These are phyloP conservation scores for Rhopilema esculentum DNA, from an alignment of 30 jellyfish, hydroid and myxozoan species.

Conservation along the genomic window DNA sequence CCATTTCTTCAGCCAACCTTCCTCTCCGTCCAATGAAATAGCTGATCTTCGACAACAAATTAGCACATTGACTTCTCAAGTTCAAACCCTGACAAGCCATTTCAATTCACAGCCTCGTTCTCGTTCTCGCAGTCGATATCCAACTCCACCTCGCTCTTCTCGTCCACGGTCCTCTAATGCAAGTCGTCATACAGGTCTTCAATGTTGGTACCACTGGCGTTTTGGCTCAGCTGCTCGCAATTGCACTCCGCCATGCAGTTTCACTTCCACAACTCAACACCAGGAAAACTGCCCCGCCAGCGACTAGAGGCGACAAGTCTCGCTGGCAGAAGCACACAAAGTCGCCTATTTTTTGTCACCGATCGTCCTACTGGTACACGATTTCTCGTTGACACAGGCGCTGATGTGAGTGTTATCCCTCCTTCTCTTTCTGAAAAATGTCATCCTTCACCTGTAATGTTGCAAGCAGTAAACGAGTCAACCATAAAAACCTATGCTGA, in stretches of 20 bases:
- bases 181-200: not conserved
- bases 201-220: constrained; percentile 14
- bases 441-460: not conserved
- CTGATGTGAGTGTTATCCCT: constrained; percentile 8
- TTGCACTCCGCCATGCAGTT: constrained; percentile 55
- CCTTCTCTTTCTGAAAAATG: constrained; percentile 8
- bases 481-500: not conserved
- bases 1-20: not conserved
- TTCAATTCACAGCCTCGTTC: not conserved
- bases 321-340: not conserved
- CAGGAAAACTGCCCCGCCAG: constrained; percentile 47
- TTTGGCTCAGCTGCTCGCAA: no score
- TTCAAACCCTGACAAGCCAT: not conserved
- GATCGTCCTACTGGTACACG: constrained; percentile 14
- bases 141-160: not conserved
- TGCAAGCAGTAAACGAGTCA: constrained; percentile 11
- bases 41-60: not conserved
- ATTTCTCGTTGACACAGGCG: constrained; percentile 1
- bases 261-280: not conserved
- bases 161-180: not conserved
- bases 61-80: not conserved
- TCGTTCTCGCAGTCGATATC: constrained; percentile 16
- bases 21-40: not conserved
- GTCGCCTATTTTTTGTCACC: constrained; percentile 5
- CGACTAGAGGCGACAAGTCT: constrained; percentile 15